Evolutionary conservation across 1,140 invertebrate species (phyloP), one percentile per base, ranked within the genome.

Genomic region (Heterodera carotae): DNA sequence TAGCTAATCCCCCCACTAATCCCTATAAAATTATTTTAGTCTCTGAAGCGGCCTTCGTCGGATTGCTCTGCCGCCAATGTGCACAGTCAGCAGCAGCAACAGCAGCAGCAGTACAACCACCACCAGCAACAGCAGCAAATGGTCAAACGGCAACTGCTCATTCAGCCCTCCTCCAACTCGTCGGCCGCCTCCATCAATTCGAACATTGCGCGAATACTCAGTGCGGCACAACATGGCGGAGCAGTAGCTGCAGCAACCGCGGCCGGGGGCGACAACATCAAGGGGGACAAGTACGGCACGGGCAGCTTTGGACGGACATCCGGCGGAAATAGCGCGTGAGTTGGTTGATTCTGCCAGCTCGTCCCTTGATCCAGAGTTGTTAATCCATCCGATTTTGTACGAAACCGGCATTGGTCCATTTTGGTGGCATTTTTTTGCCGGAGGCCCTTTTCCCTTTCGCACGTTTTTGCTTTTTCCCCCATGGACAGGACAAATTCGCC

Each of bases 1-100:
- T n/a, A n/a, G n/a, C n/a, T n/a, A n/a, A n/a, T n/a, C n/a, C n/a
- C n/a, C n/a, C n/a, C n/a, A n/a, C n/a, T n/a, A n/a, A n/a, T n/a
- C n/a, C n/a, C n/a, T n/a, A n/a, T n/a, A n/a, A n/a, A 71, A 53
- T 76, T 39, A 12, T 18, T 31, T 15, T 22, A 80, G 76, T 64
- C 71, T 8, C n/a, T 81, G 48, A 82, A 84, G 75, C 81, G 81
- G 15, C 75, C 80, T 10, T 80, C 75, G 29, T 29, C 27, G 10
- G 29, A 66, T 34, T 34, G 8, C 22, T 33, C 27, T 1, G 27
- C 53, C 64, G 39, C 6, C 6, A 43, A 43, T 12, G 39, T n/a
- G n/a, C n/a, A n/a, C n/a, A 25, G 15, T 64, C 68, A 66, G 64
- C 4, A 5, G 22, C 18, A 72, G 43, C 66, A 74, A 7, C 22